Conservation (phyloP, 2,113 vertebrate species). For the Edolisoma coerulescens region DNA sequence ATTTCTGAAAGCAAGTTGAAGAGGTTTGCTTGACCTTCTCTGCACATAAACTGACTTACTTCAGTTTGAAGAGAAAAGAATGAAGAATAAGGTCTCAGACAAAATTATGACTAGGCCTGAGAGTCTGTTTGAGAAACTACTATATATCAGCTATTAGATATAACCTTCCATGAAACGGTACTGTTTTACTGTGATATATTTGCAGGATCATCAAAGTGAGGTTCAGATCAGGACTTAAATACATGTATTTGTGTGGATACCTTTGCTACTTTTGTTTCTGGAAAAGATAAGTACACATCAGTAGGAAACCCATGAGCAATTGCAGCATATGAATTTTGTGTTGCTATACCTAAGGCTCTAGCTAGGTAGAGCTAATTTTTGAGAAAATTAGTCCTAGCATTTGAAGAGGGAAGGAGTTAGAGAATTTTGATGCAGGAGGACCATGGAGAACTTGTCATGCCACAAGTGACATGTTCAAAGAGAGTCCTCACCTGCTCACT, state of each 20-base stretch:
- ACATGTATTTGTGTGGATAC: not conserved
- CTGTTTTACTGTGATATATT: not conserved
- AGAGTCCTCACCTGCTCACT: not conserved
- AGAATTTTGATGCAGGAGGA: not conserved
- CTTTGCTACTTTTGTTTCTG: not conserved
- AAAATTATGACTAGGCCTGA: not conserved
- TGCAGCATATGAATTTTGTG: not conserved
- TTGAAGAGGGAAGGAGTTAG: not conserved
- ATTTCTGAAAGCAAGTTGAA: not conserved
- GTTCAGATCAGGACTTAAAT: not conserved
- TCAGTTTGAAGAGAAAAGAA: not conserved
- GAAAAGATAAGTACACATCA: not conserved
- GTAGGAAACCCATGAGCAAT: not conserved
- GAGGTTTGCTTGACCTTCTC: not conserved
- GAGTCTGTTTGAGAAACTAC: not conserved
- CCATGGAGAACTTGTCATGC: not conserved
- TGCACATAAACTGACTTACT: not conserved
- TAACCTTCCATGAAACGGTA: not conserved
- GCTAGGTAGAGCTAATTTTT: too few relatives aligned
- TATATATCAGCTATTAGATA: not conserved
- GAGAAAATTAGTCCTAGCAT: not conserved
- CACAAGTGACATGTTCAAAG: not conserved
- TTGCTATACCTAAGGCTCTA: not conserved
- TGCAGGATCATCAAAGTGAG: not conserved
- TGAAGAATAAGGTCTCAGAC: not conserved